Evolutionary conservation across 2,797 vertebrate species (phyloP), one percentile per base, ranked within the genome.

Genomic region (Dryobates pubescens): DNA sequence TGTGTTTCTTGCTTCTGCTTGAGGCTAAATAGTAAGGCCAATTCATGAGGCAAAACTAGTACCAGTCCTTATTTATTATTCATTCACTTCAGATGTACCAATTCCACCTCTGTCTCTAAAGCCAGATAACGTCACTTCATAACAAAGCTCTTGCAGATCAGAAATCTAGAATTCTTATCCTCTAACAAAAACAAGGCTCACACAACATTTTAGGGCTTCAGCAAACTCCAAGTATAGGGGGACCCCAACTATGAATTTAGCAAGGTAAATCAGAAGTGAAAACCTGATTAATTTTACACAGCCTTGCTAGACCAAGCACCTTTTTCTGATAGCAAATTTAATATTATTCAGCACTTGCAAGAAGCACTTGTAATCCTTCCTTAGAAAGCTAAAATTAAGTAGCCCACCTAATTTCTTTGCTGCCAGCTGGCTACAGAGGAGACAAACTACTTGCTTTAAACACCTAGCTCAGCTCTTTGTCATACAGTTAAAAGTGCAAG

Each of bases 1-100:
- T 78, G 8, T 88, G 22, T 90, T 95, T 87, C 80, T 93, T 92
- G 70, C 64, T 93, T 76, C 85, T 92, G 85, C 91, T 89, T 57
- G 61, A 92, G 91, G 91, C 88, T 83, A 96, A 94, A 81, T 6
- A 94, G 88, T 64, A 75, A 88, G 80, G 87, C 73, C 85, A 94
- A 63, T 41, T 72, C 70, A 72, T 15, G 79, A 89, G 67, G 73
- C 73, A 87, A 91, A 89, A 63, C 47, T 81, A 27, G 51, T 45
- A 88, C 78, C 89, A 91, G 68, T 64, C 34, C 30, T 89, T 76
- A 91, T 94, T 70, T 78, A 95, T 93, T 91, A 95, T 94, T 95
- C 57, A 96, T 88, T 73, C 61, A 57, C 82, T 95, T 95, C 68
- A 88, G 68, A 91, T 82, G 74, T 90, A 79, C 71, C 83, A 88